Evolutionary conservation across 2,797 vertebrate genomes (phyloP).

Genomic region (Clamator glandarius): DNA sequence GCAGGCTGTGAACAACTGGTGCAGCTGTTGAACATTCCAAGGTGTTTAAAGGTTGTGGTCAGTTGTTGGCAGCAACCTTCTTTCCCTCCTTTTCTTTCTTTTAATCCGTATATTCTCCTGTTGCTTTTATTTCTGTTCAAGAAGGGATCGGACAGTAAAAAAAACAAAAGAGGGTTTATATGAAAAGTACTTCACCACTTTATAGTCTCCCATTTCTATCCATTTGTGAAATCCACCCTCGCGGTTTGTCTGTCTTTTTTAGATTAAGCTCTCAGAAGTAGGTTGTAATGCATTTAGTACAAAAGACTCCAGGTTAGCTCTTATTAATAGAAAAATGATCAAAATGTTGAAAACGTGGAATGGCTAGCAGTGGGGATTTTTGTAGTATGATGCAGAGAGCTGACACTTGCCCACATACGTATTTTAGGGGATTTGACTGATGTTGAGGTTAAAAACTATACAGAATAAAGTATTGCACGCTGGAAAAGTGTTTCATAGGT

Average conservation of each 20-base stretch:
- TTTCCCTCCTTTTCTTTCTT: neutral
- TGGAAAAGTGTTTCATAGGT: neutral
- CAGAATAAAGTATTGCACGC: neutral
- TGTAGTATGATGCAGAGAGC: neutral
- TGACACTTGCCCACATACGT: accelerated
- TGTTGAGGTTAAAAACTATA: neutral
- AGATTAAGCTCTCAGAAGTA: neutral
- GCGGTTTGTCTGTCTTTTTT: neutral
- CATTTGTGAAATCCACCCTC: neutral
- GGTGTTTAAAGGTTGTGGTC: neutral
- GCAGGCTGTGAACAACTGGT: neutral
- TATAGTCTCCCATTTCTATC: neutral
- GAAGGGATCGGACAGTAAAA: neutral
- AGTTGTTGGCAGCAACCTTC: neutral
- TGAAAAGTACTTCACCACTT: neutral
- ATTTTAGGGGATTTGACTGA: neutral
- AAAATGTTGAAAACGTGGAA: neutral
- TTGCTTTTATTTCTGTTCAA: neutral
- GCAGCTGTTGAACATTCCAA: neutral
- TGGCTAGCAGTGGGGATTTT: neutral
- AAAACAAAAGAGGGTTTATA: neutral
- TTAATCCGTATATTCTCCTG: accelerated
- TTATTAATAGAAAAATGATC: neutral
- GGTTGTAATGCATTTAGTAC: neutral
- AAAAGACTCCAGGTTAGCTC: neutral